Base-by-base conservation (phyloP, 2,113 vertebrate genomes). In the Syngnathus scovelli region DNA sequence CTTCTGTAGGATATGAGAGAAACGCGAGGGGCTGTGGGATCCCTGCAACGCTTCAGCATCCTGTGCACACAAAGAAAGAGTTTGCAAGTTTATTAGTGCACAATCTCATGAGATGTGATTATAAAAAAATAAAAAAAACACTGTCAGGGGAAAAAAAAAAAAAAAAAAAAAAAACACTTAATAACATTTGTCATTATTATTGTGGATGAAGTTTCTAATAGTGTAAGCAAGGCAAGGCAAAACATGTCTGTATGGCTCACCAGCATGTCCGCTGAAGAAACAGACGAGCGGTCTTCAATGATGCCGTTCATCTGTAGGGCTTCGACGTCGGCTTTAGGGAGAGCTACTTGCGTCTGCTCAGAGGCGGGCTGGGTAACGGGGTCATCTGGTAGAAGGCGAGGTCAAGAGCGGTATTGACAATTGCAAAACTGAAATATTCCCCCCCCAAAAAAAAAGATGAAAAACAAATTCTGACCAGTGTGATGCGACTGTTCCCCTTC, bases 1-100 rank as follows among this genome's bases (percentile, higher is more conserved):
- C 84, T 99, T 99, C 81, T 99, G 97, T 4, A 99, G 91, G 49
- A 98, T 85, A 70, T 99, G 95, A 18, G 95, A 95, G 88, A 98
- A 99, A 2, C 91, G 92, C 37, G 93, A 83, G 0, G 92, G 84
- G 49, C 79, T 91, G 71, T 93, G 93, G 38, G 90, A 90, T 59
- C 92, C 93, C 78, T 93, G 92, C 1, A 91, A 68, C 12, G 68
- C 77, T 52, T 98, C 97, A 0, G 91, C 86, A 67, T 98, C 97
- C 97, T 99, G 81, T 63, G 6, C 38, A 77, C 1, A 67, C 0
- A 4, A 11, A 81, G 37, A 62, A 41, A 48, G 38, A 36, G 39
- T 7, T 37, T 16, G 19, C 13, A 58, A 7, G 6, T 36, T 33
- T 36, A 58, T 36, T 58, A 16, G 11, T 15, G 55, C 55, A 56